These are phyloP conservation scores for Misgurnus mizolepis DNA, from an alignment of 2,113 vertebrate genomes.

Conservation along the genomic window DNA sequence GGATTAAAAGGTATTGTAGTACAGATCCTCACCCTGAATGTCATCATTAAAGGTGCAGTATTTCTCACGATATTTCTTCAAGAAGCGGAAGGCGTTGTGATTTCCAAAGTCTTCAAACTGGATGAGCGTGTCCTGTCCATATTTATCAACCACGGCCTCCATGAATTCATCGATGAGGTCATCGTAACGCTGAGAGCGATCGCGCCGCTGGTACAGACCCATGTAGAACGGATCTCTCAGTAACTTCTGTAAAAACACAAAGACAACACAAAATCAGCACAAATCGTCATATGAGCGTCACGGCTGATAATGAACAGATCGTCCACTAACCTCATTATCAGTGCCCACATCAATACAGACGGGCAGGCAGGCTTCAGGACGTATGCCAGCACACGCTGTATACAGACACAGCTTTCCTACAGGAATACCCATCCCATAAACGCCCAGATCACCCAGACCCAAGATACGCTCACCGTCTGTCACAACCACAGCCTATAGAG, in stretches of 20 bases:
- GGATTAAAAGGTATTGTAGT: not conserved
- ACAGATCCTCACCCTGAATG: constrained; percentile 84
- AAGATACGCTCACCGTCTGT: constrained; percentile 96
- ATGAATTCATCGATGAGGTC: constrained; percentile 98
- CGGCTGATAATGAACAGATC: not conserved
- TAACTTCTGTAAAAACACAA: constrained; percentile 73
- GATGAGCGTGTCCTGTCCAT: constrained; percentile 92
- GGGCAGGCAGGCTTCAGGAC: constrained; percentile 88
- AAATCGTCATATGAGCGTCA: no score
- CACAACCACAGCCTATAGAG: constrained; percentile 89
- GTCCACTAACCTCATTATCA: constrained; percentile 81
- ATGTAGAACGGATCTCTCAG: constrained; percentile 93
- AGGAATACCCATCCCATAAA: constrained; percentile 97
- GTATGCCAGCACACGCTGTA: constrained; percentile 92
- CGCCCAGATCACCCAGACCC: constrained; percentile 93
- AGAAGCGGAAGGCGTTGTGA: constrained; percentile 94
- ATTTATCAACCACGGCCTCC: constrained; percentile 94
- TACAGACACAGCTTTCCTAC: constrained; percentile 96
- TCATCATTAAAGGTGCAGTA: constrained; percentile 99
- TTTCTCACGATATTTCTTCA: constrained; percentile 91
- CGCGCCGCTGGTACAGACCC: constrained; percentile 94
- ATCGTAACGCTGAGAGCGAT: constrained; percentile 88
- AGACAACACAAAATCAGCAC: no score
- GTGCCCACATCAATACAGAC: constrained; percentile 96
- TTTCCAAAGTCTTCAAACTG: constrained; percentile 99